Evolutionary conservation across 2,113 vertebrate genomes (phyloP).

Genomic region (Variabilichromis moorii): DNA sequence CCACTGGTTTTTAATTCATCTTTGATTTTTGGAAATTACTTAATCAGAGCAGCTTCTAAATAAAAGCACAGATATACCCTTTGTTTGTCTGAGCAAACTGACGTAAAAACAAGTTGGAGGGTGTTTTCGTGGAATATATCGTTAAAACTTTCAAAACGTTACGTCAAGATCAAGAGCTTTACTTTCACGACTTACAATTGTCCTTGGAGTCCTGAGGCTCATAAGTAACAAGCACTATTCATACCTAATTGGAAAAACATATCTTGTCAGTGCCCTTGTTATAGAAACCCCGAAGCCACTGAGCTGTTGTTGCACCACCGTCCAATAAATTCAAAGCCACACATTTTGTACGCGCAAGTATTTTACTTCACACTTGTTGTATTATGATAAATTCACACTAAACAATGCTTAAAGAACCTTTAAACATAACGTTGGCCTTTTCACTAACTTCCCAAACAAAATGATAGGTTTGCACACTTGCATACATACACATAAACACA

Average conservation of each 20-base stretch:
- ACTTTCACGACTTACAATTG: background rate
- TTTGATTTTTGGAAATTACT: background rate
- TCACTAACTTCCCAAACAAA: background rate
- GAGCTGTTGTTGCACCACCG: background rate
- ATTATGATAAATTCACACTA: background rate
- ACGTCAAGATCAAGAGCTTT: background rate
- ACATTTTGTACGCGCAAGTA: background rate
- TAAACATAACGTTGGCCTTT: background rate
- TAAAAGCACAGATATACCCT: background rate
- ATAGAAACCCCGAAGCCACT: background rate
- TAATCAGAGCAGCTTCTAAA: background rate
- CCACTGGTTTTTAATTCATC: background rate
- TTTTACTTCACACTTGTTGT: background rate
- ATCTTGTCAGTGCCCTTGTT: background rate
- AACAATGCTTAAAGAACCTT: background rate
- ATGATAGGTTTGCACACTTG: background rate
- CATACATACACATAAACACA: background rate
- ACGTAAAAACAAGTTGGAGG: background rate
- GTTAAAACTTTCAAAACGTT: background rate
- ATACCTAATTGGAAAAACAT: background rate
- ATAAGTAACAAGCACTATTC: background rate
- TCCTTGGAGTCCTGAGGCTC: background rate
- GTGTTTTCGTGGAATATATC: background rate
- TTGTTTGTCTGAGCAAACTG: background rate
- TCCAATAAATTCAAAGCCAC: background rate